Conservation (phyloP, 2,797 vertebrate species). For the Oreonectes daqikongensis region DNA sequence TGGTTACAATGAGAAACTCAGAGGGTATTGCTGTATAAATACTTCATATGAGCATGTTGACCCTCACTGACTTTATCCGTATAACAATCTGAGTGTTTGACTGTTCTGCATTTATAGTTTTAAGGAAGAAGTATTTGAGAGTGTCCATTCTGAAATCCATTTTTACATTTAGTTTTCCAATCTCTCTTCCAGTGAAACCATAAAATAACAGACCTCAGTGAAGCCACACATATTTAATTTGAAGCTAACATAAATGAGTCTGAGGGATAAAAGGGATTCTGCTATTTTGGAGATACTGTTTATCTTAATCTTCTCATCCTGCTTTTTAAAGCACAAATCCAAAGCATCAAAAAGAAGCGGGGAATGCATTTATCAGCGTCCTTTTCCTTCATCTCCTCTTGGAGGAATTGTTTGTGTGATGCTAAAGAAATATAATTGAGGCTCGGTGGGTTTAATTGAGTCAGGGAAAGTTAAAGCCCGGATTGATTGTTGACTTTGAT, state of each 20-base stretch:
- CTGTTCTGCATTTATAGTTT: background rate
- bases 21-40: constrained; percentile 17
- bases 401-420: constrained; percentile 51
- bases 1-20: constrained; percentile 12
- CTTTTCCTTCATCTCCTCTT: background rate
- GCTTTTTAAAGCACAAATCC: constrained; percentile 15
- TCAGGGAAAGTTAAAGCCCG: constrained; percentile 59
- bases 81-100: background rate
- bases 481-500: constrained; percentile 55
- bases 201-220: background rate
- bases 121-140: background rate
- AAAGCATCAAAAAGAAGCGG: background rate
- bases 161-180: background rate
- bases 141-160: background rate
- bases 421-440: constrained; percentile 64
- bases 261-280: background rate
- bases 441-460: constrained; percentile 69
- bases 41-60: constrained; percentile 1
- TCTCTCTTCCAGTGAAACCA: background rate
- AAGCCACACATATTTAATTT: background rate
- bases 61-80: background rate
- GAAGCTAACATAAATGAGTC: background rate
- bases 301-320: constrained; percentile 3
- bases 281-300: constrained; percentile 8
- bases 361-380: constrained; percentile 10